Conservation (phyloP, 2,113 vertebrate species). For the Platysteira castanea region DNA sequence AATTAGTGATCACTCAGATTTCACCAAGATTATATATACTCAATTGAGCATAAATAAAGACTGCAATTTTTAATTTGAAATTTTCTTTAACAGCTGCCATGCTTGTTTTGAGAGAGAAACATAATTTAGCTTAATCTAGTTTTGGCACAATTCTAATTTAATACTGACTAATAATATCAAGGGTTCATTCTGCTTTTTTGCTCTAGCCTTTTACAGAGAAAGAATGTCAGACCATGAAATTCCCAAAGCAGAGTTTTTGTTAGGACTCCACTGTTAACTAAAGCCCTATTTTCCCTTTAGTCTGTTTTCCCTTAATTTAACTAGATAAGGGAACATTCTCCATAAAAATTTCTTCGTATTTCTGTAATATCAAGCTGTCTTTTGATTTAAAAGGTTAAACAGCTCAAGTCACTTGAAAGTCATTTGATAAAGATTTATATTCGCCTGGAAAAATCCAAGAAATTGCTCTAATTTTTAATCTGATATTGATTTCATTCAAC, state of each 20-base stretch:
- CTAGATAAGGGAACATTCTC: background rate
- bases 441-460: background rate
- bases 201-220: background rate
- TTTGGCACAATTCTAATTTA: background rate
- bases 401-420: background rate
- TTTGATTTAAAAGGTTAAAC: background rate
- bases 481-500: background rate
- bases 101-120: background rate
- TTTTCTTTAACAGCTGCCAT: background rate
- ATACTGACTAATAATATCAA: background rate
- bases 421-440: background rate
- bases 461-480: background rate
- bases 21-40: background rate
- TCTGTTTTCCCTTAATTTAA: background rate
- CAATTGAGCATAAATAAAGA: background rate
- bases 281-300: background rate
- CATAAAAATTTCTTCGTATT: background rate
- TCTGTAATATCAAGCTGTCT: background rate
- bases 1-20: background rate
- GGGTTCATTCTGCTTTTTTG: background rate
- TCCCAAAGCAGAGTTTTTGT: background rate
- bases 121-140: background rate
- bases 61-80: background rate
- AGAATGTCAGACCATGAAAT: background rate
- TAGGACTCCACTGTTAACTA: background rate